Evolutionary conservation across 2,797 vertebrate genomes (phyloP).

Genomic region (Acanthurus tractus): DNA sequence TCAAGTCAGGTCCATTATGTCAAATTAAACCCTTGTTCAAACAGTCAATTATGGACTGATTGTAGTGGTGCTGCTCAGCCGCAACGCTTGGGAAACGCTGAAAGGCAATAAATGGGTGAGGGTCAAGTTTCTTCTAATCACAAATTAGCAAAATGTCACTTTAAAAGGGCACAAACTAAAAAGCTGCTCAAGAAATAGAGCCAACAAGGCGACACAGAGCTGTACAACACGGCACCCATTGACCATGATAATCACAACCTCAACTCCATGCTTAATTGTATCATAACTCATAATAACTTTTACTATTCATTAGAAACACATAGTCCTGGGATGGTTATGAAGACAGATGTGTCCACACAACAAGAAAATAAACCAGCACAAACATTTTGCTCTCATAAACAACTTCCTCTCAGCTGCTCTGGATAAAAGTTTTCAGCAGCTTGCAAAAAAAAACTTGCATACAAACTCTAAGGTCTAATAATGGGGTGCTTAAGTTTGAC

Average conservation of each 20-base stretch:
- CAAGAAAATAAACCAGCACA: conserved; percentile 14
- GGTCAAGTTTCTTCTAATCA: conserved; percentile 49
- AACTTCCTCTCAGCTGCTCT: neutral
- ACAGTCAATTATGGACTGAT: conserved; percentile 40
- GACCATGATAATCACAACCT: neutral
- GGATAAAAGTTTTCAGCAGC: conserved; percentile 1
- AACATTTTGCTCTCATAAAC: neutral
- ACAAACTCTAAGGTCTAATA: conserved; percentile 9
- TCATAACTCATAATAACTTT: conserved; percentile 17
- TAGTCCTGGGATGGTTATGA: neutral
- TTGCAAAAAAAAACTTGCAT: conserved; percentile 28
- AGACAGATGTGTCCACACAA: conserved; percentile 14
- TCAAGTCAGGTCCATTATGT: conserved; percentile 42
- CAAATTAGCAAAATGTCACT: conserved; percentile 53
- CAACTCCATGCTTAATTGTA: neutral
- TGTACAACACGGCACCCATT: neutral
- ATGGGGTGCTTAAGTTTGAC: conserved; percentile 29
- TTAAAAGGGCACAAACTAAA: conserved; percentile 38
- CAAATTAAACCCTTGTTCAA: conserved; percentile 57
- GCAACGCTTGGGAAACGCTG: conserved; percentile 12
- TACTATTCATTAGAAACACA: neutral
- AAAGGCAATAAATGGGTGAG: conserved; percentile 23
- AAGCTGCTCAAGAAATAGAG: conserved; percentile 7
- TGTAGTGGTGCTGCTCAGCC: conserved; percentile 19
- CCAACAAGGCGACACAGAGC: neutral